Conservation (phyloP, 2,797 vertebrate genomes). For the Gymnocypris eckloni region DNA sequence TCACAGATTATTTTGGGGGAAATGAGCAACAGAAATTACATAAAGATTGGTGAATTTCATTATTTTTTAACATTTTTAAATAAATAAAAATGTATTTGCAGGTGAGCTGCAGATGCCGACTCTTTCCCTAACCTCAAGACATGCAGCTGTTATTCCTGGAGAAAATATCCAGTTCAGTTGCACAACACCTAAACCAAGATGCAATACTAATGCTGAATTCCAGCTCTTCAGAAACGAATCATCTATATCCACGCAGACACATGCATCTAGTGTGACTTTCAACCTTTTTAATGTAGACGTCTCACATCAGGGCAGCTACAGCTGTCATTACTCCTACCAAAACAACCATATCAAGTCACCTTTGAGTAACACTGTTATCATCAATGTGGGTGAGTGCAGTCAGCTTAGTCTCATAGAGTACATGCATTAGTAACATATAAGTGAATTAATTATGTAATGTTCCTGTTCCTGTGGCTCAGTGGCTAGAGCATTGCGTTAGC, state of each 20-base stretch:
- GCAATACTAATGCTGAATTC: constrained; percentile 7
- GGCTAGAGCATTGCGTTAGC: too few relatives aligned
- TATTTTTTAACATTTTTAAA: background rate
- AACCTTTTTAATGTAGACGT: too few relatives aligned
- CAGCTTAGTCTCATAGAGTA: too few relatives aligned
- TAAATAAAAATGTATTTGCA: background rate
- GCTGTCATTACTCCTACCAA: constrained; percentile 15
- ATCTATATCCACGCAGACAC: too few relatives aligned
- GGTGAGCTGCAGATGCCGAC: constrained; percentile 16
- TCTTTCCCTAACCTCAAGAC: background rate
- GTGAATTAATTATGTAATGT: background rate
- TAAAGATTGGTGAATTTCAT: background rate
- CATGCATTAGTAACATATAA: background rate
- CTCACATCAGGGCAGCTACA: too few relatives aligned
- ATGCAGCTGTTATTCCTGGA: constrained; percentile 47
- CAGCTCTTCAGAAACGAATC: background rate
- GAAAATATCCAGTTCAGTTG: constrained; percentile 50
- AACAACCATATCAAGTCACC: background rate
- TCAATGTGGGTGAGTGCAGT: constrained; percentile 52
- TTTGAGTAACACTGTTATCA: constrained; percentile 34
- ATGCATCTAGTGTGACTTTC: too few relatives aligned
- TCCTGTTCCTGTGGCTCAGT: too few relatives aligned
- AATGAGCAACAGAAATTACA: background rate
- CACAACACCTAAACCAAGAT: background rate
- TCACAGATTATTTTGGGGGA: background rate